Conservation (phyloP, 2,113 vertebrate species). For the Gallinago media region DNA sequence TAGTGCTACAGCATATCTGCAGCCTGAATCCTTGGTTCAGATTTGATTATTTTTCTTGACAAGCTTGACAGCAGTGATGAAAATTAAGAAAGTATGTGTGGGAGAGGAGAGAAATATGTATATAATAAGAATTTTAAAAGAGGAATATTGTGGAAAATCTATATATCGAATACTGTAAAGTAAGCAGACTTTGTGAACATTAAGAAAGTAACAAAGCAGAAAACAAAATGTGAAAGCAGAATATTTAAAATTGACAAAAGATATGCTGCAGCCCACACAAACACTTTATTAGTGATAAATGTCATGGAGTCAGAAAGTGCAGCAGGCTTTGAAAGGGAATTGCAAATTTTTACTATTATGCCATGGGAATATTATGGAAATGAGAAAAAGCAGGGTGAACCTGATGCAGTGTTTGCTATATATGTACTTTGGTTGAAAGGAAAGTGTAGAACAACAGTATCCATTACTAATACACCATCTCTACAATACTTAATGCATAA, state of each 20-base stretch:
- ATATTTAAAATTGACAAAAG: background rate
- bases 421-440: background rate
- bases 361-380: background rate
- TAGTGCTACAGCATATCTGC: background rate
- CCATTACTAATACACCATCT: background rate
- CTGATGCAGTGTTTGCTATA: background rate
- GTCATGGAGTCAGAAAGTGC: background rate
- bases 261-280: background rate
- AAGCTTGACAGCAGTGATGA: conserved; percentile 11
- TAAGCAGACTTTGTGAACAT: background rate
- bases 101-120: conserved; percentile 1
- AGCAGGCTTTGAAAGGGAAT: background rate
- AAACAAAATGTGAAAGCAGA: background rate
- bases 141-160: background rate
- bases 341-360: background rate
- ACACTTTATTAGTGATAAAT: background rate
- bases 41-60: background rate
- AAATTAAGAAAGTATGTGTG: background rate
- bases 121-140: conserved; percentile 14
- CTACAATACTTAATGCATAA: background rate
- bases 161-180: background rate
- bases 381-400: background rate
- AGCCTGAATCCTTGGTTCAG: background rate
- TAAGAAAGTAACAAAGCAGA: background rate
- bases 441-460: background rate